Base-by-base conservation (phyloP, 2,113 vertebrate species). In the Sander vitreus region DNA sequence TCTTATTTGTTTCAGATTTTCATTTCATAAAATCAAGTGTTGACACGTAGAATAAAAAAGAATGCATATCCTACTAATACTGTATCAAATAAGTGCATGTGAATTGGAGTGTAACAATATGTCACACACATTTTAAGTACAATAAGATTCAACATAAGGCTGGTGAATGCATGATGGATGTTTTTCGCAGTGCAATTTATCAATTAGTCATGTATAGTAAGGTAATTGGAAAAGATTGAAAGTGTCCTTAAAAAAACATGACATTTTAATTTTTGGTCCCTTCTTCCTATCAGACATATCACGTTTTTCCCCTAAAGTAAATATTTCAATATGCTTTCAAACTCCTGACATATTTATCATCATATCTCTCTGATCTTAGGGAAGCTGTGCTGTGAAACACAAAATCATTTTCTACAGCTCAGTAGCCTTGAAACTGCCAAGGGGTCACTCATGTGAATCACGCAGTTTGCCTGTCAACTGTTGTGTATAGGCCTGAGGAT, bases 381-480 rank as follows among this genome's bases (percentile, higher is more conserved):
- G 47, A 78, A 55, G 48, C 70, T 59, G 58, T n/a, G 68, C 72
- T 58, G 43, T 13, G 51, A 75, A 76, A 81, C 64, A 67, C 45
- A 72, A 57, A 0, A 73, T 85, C 0, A 73, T 85, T 45, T 87
- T 75, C 27, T 50, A 54, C 63, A 45, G 78, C 73, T 50, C 60
- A 12, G 78, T 9, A 59, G 78, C 88, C 78, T 89, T 86, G 78
- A 82, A 84, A 63, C 78, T 50, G 78, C 76, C 76, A 73, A 63
- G 43, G 69, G 85, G 87, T 84, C 85, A 70, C 66, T 85, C 80
- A 25, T 76, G 64, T 66, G 87, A 89, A 83, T 88, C 82, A 66
- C 16, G 33, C 76, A 48, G 67, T 76, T 81, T 76, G 68, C 72
- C 85, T 81, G 81, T 85, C 77, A 80, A 55, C 76, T 45, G 23